A percentile compares a stretch with the other conserved stretches of the same genome.
phyloP scores from a whole-genome alignment of 2,113 vertebrate species.

The Willisornis vidua region DNA sequence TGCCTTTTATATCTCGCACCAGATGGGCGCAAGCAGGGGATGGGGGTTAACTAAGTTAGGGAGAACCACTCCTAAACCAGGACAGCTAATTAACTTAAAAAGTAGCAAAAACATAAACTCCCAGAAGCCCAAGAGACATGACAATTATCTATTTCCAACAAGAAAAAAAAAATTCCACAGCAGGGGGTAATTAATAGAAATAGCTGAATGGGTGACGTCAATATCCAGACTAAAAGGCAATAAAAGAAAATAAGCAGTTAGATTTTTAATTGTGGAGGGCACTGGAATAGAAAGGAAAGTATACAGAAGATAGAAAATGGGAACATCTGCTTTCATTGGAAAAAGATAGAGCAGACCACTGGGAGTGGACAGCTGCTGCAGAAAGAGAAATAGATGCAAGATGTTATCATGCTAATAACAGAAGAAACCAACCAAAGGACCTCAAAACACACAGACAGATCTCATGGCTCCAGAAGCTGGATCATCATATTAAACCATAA shows the following conservation, averaged over 20 bases:
- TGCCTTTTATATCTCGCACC: background rate
- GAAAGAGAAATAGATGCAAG: background rate
- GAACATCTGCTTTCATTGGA: background rate
- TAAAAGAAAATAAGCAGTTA: background rate
- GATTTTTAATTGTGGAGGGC: background rate
- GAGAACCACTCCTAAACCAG: rapidly evolving
- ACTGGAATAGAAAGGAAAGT: background rate
- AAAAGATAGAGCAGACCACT: background rate
- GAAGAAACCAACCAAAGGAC: background rate
- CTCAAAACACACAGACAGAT: background rate
- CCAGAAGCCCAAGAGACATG: background rate
- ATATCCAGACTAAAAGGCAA: background rate
- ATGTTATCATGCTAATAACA: background rate
- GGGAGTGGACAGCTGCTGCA: background rate
- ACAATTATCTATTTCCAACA: background rate
- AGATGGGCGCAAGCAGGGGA: background rate
- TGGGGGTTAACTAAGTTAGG: background rate
- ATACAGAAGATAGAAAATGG: background rate
- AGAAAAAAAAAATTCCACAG: background rate
- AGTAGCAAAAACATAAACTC: background rate
- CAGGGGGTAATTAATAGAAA: background rate
- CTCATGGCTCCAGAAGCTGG: background rate
- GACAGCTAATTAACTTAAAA: background rate
- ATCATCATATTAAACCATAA: background rate
- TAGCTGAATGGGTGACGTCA: background rate